Evolutionary conservation across 2,113 vertebrate genomes (phyloP).

Genomic region (Oryzias javanicus): DNA sequence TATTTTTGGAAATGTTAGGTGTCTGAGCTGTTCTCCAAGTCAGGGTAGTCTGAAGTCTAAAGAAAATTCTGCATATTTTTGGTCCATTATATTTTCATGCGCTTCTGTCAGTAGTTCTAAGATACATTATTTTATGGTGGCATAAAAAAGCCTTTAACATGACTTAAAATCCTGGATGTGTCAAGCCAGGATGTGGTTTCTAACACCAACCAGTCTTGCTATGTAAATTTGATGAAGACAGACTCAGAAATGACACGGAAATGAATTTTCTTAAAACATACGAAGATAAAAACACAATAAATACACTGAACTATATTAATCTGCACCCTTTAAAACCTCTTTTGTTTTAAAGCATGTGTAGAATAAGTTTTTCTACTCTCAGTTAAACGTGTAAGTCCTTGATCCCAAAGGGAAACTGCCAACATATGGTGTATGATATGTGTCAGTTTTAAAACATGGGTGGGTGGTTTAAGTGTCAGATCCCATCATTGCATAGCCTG

Average conservation of each 20-base stretch:
- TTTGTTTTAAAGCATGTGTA: slow-evolving; percentile 31
- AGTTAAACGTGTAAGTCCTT: slow-evolving; percentile 46
- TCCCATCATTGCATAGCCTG: slow-evolving; percentile 56
- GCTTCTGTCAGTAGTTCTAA: background rate
- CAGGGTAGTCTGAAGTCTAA: too few relatives aligned
- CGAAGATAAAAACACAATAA: background rate
- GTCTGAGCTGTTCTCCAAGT: too few relatives aligned
- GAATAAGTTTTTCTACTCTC: slow-evolving; percentile 45
- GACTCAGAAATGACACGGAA: slow-evolving; percentile 36
- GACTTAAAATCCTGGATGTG: slow-evolving; percentile 34
- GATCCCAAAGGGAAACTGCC: slow-evolving; percentile 22
- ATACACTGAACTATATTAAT: slow-evolving; percentile 24
- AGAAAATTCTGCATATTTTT: too few relatives aligned
- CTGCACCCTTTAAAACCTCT: slow-evolving; percentile 42
- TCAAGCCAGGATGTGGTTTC: slow-evolving; percentile 42
- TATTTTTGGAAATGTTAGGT: too few relatives aligned
- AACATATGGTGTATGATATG: background rate
- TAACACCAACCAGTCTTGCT: slow-evolving; percentile 39
- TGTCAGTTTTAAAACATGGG: slow-evolving; percentile 35
- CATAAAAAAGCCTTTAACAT: slow-evolving; percentile 20
- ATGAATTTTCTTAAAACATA: slow-evolving; percentile 50
- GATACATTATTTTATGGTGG: slow-evolving; percentile 5
- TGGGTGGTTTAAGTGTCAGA: slow-evolving; percentile 64
- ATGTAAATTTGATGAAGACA: slow-evolving; percentile 45
- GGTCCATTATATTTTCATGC: too few relatives aligned